A percentile compares a stretch with the other conserved stretches of the same genome.
Conservation (phyloP, 2,888 invertebrate species). For the Ligdia adustata region DNA sequence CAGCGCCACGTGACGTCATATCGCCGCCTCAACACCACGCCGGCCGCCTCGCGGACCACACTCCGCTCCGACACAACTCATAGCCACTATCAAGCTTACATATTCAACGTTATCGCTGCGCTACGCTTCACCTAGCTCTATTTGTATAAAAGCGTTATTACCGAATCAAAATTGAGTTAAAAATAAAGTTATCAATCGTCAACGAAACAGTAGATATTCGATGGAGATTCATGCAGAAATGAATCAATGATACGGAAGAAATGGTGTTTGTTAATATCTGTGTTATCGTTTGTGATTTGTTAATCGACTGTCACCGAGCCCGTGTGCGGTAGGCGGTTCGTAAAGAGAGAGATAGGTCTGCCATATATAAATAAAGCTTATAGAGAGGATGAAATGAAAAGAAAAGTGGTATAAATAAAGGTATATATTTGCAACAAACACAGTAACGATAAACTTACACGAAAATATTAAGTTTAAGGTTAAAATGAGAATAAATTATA, state of each 20-base stretch:
- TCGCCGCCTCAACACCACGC: not conserved
- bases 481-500: constrained; percentile 66
- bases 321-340: constrained; percentile 63
- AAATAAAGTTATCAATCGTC: constrained; percentile 54
- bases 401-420: constrained; percentile 81
- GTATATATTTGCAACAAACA: constrained; percentile 84
- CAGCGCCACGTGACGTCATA: constrained; percentile 62
- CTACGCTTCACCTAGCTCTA: constrained; percentile 78
- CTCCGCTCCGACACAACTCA: constrained; percentile 33
- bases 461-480: constrained; percentile 52
- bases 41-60: constrained; percentile 23
- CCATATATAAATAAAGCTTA: constrained; percentile 77
- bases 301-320: constrained; percentile 76
- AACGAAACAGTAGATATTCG: constrained; percentile 63
- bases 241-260: constrained; percentile 81
- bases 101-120: constrained; percentile 67
- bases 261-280: constrained; percentile 77
- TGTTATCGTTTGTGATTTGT: constrained; percentile 65
- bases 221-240: constrained; percentile 82
- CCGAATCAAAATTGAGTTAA: constrained; percentile 58
- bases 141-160: constrained; percentile 73
- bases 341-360: constrained; percentile 76
- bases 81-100: constrained; percentile 65
- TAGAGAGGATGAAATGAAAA: constrained; percentile 82
- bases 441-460: constrained; percentile 78